Percentiles rank a stretch among this genome's conserved stretches.
Conservation (phyloP, 2,113 vertebrate species). For the Vulpes vulpes region DNA sequence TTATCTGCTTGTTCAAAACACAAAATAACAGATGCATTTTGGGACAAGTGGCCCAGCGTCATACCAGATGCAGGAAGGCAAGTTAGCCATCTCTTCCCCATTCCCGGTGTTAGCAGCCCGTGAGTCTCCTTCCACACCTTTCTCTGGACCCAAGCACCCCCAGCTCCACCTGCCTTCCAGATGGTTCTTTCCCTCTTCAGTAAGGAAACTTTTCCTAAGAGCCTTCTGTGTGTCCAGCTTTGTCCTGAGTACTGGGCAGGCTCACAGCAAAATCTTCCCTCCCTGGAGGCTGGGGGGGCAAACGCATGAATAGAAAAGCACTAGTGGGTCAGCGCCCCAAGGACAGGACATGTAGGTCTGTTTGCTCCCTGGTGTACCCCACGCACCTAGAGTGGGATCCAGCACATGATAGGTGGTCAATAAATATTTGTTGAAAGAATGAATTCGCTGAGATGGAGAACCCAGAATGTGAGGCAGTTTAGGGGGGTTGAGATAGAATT, state of each 20-base stretch:
- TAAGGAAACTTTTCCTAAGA: not conserved
- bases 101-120: not conserved
- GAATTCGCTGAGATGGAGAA: not conserved
- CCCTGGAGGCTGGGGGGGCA: not conserved
- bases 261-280: not conserved
- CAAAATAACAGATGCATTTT: not conserved
- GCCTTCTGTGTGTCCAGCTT: not conserved
- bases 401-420: not conserved
- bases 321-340: accelerated
- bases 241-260: accelerated
- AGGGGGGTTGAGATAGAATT: not conserved
- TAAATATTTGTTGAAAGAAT: not conserved
- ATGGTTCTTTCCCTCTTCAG: not conserved
- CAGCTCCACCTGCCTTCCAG: not conserved
- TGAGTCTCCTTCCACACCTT: not conserved
- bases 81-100: not conserved
- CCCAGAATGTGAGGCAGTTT: not conserved
- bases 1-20: not conserved
- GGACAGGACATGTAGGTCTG: not conserved
- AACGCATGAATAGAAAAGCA: accelerated
- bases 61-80: accelerated
- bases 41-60: not conserved
- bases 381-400: not conserved
- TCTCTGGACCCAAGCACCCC: not conserved
- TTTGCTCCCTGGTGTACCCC: accelerated